Evolutionary conservation across 30 jellyfish, hydroid and myxozoan genomes (phyloP).

Genomic region (Hydra vulgaris): DNA sequence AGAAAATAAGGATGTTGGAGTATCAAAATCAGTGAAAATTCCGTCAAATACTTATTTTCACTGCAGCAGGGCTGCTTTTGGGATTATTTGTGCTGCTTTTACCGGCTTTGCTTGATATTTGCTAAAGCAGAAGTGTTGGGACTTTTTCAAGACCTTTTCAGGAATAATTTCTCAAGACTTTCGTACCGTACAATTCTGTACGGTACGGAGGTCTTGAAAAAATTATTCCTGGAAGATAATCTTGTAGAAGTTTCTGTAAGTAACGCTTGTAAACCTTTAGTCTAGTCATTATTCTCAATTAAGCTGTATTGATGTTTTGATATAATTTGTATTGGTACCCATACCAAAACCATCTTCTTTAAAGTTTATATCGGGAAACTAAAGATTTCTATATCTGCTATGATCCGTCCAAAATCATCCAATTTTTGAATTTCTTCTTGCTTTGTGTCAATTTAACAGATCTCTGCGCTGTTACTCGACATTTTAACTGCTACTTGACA

Average conservation of each 20-base stretch:
- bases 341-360: too few species aligned
- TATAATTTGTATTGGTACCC: too few species aligned
- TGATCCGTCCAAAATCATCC: constrained; percentile 3
- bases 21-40: constrained; percentile 11
- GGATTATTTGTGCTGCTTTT: constrained; percentile 21
- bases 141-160: too few species aligned
- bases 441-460: neutral
- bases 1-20: constrained; percentile 11
- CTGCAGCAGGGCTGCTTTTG: constrained; percentile 16
- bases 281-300: neutral
- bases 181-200: too few species aligned
- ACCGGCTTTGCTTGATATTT: constrained; percentile 16
- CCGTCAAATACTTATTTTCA: constrained; percentile 21
- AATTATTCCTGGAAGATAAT: neutral
- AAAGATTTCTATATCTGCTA: neutral
- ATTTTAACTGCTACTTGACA: constrained; percentile 8
- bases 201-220: too few species aligned
- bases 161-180: too few species aligned
- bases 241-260: neutral
- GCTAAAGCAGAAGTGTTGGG: too few species aligned
- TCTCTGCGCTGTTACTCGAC: constrained; percentile 10
- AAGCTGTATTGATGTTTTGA: too few species aligned
- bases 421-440: neutral
- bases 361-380: too few species aligned
- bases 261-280: constrained; percentile 16